Evolutionary conservation across 2,888 invertebrate species (phyloP), one percentile per base, ranked within the genome.

Genomic region (Barypeithes pellucidus): DNA sequence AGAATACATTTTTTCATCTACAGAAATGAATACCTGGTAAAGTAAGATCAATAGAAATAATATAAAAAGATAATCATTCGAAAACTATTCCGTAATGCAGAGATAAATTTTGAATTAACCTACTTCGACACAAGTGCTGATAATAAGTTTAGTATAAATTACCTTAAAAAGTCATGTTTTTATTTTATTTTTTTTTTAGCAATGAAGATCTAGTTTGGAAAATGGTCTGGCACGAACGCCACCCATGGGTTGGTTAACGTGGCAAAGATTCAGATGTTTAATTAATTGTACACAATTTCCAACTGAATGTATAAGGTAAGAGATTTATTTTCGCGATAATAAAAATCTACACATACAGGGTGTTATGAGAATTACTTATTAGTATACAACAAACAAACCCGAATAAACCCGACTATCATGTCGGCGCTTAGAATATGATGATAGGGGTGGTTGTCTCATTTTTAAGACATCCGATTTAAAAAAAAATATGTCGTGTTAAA

Each of bases 171-270:
- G 18, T 11, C 36, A 11, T 57, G 12, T 33, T 50, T 11, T 62
- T 62, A n/a, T n/a, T n/a, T n/a, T n/a, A n/a, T n/a, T n/a, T 0
- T 7, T 20, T 50, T 41, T 63, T 47, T 45, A 63, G 36, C 12
- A 1, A 63, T 63, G 47, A 63, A 50, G n/a, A 16, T 47, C 20
- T 41, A 20, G 45, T 0, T 81, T 91, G 67, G 88, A 91, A 77
- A 92, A 92, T 82, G 91, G 91, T 0, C 81, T 91, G 60, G 91
- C 90, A 0, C 80, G 87, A 59, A 91, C 90, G 1, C 92, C 92
- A 0, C 92, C 92, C 0, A 92, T 92, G 92, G 92, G 92, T 39
- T 92, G 92, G 92, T 85, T 92, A 73, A 89, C 91, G 0, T 92
- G 92, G 92, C 88, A 91, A 78, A 82, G 91, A 73, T 92, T 89